These are phyloP conservation scores for Eumerus sabulonum DNA, from an alignment of 2,888 invertebrate genomes.

Conservation along the genomic window DNA sequence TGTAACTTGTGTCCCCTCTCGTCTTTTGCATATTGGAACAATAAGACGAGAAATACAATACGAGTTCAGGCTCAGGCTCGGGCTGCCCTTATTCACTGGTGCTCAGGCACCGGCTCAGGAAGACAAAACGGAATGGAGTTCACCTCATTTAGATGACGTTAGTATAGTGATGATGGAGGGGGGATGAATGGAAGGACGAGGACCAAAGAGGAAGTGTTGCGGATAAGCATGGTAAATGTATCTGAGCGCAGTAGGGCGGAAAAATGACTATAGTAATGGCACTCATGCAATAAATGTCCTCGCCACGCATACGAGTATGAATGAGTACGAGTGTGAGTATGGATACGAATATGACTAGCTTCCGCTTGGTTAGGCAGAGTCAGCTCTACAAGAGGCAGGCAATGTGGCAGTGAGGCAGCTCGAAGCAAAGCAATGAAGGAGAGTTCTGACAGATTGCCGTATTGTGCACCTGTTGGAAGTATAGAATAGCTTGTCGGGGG, in stretches of 20 bases:
- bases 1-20: conserved; percentile 16
- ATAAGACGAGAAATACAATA: not conserved
- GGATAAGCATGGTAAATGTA: not conserved
- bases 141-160: conserved; percentile 34
- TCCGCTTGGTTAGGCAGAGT: conserved; percentile 45
- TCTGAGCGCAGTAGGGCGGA: conserved; percentile 29
- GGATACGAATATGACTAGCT: conserved; percentile 33
- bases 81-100: too few relatives aligned
- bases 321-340: too few relatives aligned
- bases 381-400: not conserved
- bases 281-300: conserved; percentile 61
- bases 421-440: conserved; percentile 10
- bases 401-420: not conserved
- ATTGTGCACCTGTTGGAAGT: conserved; percentile 41
- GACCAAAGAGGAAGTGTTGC: too few relatives aligned
- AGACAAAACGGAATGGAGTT: conserved; percentile 14
- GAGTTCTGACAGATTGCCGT: conserved; percentile 43
- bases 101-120: not conserved
- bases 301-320: conserved; percentile 35
- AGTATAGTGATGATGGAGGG: not conserved
- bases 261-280: conserved; percentile 54
- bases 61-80: too few relatives aligned
- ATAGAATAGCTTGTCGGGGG: conserved; percentile 1
- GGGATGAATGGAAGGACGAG: too few relatives aligned
- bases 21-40: conserved; percentile 51